Evolutionary conservation across 2,797 vertebrate species (phyloP).

Genomic region (Bradypodion ventrale): DNA sequence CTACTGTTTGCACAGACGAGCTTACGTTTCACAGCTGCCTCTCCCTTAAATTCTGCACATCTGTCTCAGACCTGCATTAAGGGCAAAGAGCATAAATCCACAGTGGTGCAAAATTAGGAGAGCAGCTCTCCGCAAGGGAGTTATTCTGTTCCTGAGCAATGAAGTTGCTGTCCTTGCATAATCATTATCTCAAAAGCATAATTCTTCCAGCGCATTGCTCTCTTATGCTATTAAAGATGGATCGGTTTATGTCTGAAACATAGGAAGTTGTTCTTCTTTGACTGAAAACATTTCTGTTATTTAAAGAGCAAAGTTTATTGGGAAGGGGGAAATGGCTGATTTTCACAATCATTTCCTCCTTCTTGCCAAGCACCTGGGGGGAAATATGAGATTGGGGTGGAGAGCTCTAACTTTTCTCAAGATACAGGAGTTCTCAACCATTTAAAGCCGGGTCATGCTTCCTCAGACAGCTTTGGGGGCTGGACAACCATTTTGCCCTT

Average conservation of each 20-base stretch:
- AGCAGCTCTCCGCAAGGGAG: no score
- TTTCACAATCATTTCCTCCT: constrained; percentile 30
- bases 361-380: constrained; percentile 9
- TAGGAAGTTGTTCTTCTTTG: background rate
- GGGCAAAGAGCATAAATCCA: background rate
- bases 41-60: background rate
- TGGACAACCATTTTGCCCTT: no score
- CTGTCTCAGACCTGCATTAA: background rate
- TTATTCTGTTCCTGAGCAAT: background rate
- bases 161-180: background rate
- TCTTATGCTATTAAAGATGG: constrained; percentile 13
- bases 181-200: background rate
- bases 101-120: background rate
- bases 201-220: rapidly evolving
- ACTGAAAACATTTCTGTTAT: background rate
- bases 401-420: constrained; percentile 17
- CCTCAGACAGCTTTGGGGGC: no score
- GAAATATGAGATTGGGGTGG: background rate
- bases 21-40: no score
- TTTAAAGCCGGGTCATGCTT: no score
- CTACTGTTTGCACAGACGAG: background rate
- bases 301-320: background rate
- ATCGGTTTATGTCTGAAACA: background rate
- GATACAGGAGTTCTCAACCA: no score
- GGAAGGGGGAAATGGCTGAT: background rate